phyloP scores from a whole-genome alignment of 2,113 vertebrate species.

The Pangasianodon hypophthalmus region DNA sequence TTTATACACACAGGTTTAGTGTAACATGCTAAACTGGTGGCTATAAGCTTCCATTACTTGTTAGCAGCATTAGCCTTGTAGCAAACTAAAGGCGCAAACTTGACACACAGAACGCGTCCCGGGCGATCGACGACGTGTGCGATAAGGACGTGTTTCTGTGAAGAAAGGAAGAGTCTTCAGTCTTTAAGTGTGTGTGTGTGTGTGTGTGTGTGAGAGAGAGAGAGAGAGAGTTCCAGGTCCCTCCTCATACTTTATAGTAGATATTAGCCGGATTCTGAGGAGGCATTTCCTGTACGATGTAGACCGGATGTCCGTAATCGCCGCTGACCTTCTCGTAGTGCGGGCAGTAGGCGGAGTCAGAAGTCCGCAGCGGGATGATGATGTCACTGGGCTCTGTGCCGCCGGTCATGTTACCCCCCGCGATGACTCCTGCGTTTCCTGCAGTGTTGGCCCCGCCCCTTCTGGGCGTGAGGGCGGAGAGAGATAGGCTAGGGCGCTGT shows the following conservation, averaged over 20 bases:
- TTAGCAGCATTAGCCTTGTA: conserved; percentile 13
- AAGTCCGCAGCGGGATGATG: conserved; percentile 77
- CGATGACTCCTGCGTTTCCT: not conserved
- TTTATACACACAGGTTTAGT: not conserved
- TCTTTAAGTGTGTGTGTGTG: not conserved
- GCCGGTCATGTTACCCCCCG: conserved; percentile 64
- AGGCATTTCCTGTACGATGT: conserved; percentile 81
- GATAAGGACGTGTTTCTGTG: not conserved
- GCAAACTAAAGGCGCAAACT: not conserved
- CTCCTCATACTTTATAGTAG: conserved; percentile 82
- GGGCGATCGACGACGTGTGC: not conserved
- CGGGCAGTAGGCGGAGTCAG: conserved; percentile 78
- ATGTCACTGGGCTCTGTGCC: conserved; percentile 79
- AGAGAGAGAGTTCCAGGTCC: not conserved
- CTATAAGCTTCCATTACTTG: not conserved
- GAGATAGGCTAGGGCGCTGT: conserved; percentile 72
- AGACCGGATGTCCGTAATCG: conserved; percentile 81
- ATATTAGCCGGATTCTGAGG: conserved; percentile 81
- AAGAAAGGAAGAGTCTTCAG: not conserved
- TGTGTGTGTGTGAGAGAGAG: not conserved
- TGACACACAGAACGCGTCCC: not conserved
- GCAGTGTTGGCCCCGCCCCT: conserved; percentile 39
- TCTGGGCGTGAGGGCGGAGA: conserved; percentile 63
- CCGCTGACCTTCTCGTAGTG: conserved; percentile 84
- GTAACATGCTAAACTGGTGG: too few relatives aligned